These are phyloP conservation scores for Capitella teleta DNA, from an alignment of 1,140 invertebrate species.

Conservation along the genomic window DNA sequence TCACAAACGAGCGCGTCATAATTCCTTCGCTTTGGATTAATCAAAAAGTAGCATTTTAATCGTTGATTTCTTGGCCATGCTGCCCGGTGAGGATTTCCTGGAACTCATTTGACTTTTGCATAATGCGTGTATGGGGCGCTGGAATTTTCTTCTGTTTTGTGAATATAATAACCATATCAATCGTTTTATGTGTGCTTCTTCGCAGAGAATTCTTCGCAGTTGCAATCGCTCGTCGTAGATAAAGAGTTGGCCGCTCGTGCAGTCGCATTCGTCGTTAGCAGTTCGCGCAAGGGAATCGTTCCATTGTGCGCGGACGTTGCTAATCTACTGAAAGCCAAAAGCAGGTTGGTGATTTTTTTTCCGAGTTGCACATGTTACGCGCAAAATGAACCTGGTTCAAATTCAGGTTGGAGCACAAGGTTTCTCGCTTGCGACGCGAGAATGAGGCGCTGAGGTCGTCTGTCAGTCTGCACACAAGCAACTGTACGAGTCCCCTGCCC, in stretches of 20 bases:
- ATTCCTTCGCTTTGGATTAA: too few species aligned
- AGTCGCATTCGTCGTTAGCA: slow-evolving; percentile 42
- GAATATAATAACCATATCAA: too few species aligned
- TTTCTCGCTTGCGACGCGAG: slow-evolving; percentile 25
- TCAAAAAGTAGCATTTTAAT: too few species aligned
- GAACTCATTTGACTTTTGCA: too few species aligned
- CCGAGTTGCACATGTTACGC: too few species aligned
- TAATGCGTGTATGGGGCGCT: too few species aligned
- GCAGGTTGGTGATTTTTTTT: slow-evolving; percentile 29
- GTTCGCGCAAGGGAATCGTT: slow-evolving; percentile 40
- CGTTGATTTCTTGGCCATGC: too few species aligned
- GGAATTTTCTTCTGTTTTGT: too few species aligned
- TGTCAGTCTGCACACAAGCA: slow-evolving; percentile 27
- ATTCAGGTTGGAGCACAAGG: slow-evolving; percentile 33
- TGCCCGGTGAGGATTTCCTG: too few species aligned
- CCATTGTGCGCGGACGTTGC: slow-evolving; percentile 40
- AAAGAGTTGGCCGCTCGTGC: slow-evolving; percentile 39
- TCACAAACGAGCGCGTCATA: too few species aligned
- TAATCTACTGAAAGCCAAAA: slow-evolving; percentile 27
- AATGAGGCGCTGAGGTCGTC: slow-evolving; percentile 24
- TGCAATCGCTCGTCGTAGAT: slow-evolving; percentile 33
- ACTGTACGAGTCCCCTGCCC: slow-evolving; percentile 35
- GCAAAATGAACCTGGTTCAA: too few species aligned
- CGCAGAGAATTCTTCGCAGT: slow-evolving; percentile 24
- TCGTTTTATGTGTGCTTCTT: too few species aligned